Base-by-base conservation (phyloP, 1,140 invertebrate species). In the Berghia stephanieae region DNA sequence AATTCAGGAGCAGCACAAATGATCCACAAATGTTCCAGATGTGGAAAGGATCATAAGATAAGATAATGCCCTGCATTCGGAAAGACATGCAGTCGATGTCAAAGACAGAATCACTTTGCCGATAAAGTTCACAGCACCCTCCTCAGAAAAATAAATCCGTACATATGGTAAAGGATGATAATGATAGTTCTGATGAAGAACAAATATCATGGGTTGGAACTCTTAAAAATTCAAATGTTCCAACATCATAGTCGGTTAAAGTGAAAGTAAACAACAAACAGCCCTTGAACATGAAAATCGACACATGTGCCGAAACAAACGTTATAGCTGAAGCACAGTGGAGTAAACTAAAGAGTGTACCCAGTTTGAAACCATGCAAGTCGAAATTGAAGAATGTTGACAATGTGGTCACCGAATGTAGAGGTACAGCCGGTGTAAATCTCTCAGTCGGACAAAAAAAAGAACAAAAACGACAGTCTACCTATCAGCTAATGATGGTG, bases 21-120 rank as follows among this genome's bases (percentile, higher is more conserved):
- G 13, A 42, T 10, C 38, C 24, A 27, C 6, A 34, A 16, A 10
- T 69, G 67, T 40, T 10, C 5, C 16, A 38, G 13, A 16, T 75
- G 72, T 75, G 52, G 70, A 24, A 18, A 8, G 13, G 31, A 27
- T 5, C 46, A 72, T 31, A 10, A 10, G 24, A 10, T 34, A 16
- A 75, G 34, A 27, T 34, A 36, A 75, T 75, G 72, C 40, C 72
- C 72, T 8, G 72, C 72, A 6, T 57, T 27, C n/a, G 72, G 72
- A 13, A 38, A 75, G 42, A 75, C 6, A 36, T 75, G 72, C 38
- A 18, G 27, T 34, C 24, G 42, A 36, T 75, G 52, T 42, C 3
- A n/a, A n/a, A 36, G 40, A 36, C n/a, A 6, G 8, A 46, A 75
- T 60, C 72, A 75, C 34, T 75, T 60, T 60, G 72, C 72, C 10